Evolutionary conservation across 2,797 vertebrate species (phyloP).

Genomic region (Hippoglossus hippoglossus): DNA sequence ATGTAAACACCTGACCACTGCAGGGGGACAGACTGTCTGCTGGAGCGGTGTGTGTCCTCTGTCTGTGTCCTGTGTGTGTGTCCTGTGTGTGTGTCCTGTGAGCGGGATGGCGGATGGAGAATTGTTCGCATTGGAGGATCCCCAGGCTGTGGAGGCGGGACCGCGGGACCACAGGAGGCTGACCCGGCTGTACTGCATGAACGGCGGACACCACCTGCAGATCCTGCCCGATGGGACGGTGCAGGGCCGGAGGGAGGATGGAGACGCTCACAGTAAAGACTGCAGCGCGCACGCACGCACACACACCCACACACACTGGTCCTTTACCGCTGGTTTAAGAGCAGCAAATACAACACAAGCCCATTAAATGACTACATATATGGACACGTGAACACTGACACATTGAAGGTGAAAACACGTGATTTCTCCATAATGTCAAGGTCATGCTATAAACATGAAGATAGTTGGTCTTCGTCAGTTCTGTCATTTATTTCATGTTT

Average conservation of each 20-base stretch:
- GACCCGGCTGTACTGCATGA: constrained; percentile 94
- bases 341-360: not conserved
- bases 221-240: constrained; percentile 91
- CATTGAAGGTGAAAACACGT: too few relatives aligned
- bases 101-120: constrained; percentile 87
- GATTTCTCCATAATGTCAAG: not conserved
- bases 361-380: too few relatives aligned
- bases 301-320: too few relatives aligned
- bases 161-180: constrained; percentile 85
- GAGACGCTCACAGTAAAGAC: constrained; percentile 89
- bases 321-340: not conserved
- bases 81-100: not conserved
- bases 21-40: constrained; percentile 10
- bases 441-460: not conserved
- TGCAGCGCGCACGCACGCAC: constrained; percentile 7
- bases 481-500: not conserved
- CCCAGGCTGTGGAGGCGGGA: constrained; percentile 71
- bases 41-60: not conserved
- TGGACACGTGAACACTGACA: too few relatives aligned
- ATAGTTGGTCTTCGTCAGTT: too few relatives aligned
- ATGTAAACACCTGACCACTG: constrained; percentile 50
- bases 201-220: constrained; percentile 92
- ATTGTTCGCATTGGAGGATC: constrained; percentile 59
- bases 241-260: constrained; percentile 88
- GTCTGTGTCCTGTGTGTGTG: not conserved